Evolutionary conservation across 2,888 invertebrate genomes (phyloP), one percentile per base, ranked within the genome.

Genomic region (Gymnosoma rotundatum): DNA sequence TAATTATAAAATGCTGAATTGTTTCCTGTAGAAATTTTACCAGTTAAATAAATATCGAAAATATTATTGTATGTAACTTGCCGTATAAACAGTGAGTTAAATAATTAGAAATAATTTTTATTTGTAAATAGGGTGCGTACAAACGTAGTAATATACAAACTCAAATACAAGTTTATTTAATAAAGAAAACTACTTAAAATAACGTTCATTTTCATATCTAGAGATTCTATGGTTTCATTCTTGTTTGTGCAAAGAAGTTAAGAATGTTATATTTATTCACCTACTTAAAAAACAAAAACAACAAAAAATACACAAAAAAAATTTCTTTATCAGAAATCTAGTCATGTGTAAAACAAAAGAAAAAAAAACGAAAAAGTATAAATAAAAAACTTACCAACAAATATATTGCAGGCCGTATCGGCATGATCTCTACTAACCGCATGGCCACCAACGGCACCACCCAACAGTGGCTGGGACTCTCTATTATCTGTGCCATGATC

Each of bases 401-500:
- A 98, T 91, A 96, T 95, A 92, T 98, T 98, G 90, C 94, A 96
- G 85, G 96, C 95, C 88, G 94, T 93, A 90, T 96, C 95, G 88
- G 95, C 93, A 89, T 94, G 93, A 92, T 96, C 95, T 91, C 95
- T 90, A 64, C 88, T 88, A 89, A 93, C 93, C 89, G 96, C 94
- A 92, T 95, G 96, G 93, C 97, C 96, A 38, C 88, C 87, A 89
- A 93, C 93, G 90, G 95, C 94, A 91, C 95, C 96, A 93, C 97
- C 97, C 73, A 98, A 94, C 87, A 98, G 95, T 92, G 98, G 98
- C 93, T 98, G 98, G 93, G 97, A 97, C 94, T 98, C 98, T 91
- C 97, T 95, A 93, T 96, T 96, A 86, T 95, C 94, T 86, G 96
- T 95, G 91, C 96, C 95, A 72, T 96, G 96, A 94, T 97, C 97